Conservation (phyloP, 2,888 invertebrate genomes). For the Dynastes hyllus region DNA sequence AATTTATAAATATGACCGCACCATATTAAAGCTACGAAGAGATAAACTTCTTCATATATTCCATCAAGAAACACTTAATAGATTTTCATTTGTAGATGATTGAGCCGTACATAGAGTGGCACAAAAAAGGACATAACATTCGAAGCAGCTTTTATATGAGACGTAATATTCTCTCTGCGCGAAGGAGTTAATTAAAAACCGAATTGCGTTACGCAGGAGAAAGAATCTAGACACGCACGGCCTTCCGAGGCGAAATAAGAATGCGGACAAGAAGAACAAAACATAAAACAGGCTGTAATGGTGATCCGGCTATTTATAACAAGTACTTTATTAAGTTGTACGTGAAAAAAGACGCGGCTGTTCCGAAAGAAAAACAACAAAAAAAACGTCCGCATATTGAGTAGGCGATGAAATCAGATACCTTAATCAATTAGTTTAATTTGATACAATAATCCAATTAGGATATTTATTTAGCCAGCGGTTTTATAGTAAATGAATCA, state of each 20-base stretch:
- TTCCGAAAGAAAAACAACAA: neutral
- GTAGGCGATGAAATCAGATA: slow-evolving; percentile 37
- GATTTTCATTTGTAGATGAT: slow-evolving; percentile 18
- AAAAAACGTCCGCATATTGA: neutral
- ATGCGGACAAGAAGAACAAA: slow-evolving; percentile 17
- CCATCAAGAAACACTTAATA: neutral
- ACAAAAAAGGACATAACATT: slow-evolving; percentile 9
- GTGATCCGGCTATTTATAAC: slow-evolving; percentile 45
- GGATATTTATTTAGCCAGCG: slow-evolving; percentile 8
- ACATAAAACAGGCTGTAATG: slow-evolving; percentile 37
- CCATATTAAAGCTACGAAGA: no score
- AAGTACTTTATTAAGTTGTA: slow-evolving; percentile 44
- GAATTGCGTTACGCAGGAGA: slow-evolving; percentile 18
- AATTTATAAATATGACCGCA: no score
- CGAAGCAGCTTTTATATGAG: neutral
- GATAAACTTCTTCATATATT: no score
- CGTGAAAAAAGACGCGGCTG: neutral
- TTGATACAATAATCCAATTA: slow-evolving; percentile 28
- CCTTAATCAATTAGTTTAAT: slow-evolving; percentile 36
- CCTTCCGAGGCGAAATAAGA: slow-evolving; percentile 20
- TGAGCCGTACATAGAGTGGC: neutral
- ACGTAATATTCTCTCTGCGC: neutral
- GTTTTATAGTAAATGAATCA: neutral
- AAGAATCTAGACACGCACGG: slow-evolving; percentile 9
- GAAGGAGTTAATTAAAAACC: slow-evolving; percentile 23